Percentiles rank a stretch among this genome's conserved stretches.
Evolutionary conservation across 2,888 invertebrate genomes (phyloP).

Genomic region (Acheta domesticus): DNA sequence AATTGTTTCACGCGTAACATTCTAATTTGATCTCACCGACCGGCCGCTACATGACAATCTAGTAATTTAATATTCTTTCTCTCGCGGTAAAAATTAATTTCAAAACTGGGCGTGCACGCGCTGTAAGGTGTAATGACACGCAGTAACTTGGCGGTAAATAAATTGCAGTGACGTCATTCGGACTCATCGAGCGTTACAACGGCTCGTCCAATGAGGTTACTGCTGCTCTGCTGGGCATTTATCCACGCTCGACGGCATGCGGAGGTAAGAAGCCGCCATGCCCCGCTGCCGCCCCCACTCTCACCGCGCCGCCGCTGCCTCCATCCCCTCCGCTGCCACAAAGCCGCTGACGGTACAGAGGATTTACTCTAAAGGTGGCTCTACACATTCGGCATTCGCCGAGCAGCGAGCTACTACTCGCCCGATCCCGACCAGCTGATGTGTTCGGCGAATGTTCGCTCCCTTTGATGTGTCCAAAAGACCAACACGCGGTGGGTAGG

Average conservation of each 20-base stretch:
- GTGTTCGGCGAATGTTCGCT: no score
- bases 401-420: no score
- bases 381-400: no score
- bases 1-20: constrained; percentile 5
- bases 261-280: no score
- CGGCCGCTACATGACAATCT: constrained; percentile 8
- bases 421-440: no score
- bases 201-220: background rate
- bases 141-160: background rate
- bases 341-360: no score
- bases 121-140: background rate
- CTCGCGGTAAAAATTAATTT: background rate
- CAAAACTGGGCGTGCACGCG: background rate
- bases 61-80: constrained; percentile 9
- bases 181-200: background rate
- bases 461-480: no score
- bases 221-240: background rate
- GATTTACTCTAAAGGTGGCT: no score
- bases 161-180: background rate
- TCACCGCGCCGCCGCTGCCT: no score
- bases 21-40: background rate
- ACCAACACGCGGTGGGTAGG: no score
- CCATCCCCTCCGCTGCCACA: no score
- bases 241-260: background rate
- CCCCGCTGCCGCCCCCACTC: no score